Evolutionary conservation across 30 jellyfish, hydroid and myxozoan species (phyloP).

Genomic region (Cassiopea xamachana): DNA sequence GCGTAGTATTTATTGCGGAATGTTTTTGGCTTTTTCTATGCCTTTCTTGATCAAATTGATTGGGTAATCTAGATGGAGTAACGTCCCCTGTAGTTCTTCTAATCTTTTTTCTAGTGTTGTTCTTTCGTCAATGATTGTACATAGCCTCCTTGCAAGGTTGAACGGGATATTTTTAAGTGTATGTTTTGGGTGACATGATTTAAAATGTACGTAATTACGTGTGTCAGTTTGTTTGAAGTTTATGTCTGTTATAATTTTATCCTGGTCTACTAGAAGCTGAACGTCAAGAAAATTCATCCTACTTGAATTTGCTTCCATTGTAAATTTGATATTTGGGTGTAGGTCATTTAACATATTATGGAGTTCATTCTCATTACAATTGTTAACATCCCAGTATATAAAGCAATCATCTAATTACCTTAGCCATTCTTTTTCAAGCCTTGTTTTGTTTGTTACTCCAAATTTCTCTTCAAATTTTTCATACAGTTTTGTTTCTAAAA

Average conservation of each 20-base stretch:
- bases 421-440: not conserved
- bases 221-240: slow-evolving; percentile 9
- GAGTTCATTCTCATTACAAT: not conserved
- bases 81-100: not conserved
- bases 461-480: not conserved
- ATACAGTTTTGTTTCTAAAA: slow-evolving; percentile 24
- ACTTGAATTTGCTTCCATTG: slow-evolving; percentile 13
- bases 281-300: slow-evolving; percentile 1
- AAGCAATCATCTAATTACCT: slow-evolving; percentile 43
- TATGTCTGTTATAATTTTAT: slow-evolving; percentile 1
- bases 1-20: slow-evolving; percentile 1
- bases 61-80: not conserved
- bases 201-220: not conserved
- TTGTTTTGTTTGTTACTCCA: not conserved
- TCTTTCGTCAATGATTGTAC: not conserved
- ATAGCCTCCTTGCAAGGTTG: not conserved
- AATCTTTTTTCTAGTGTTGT: not conserved
- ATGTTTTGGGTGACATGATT: slow-evolving; percentile 3
- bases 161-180: slow-evolving; percentile 3
- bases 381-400: slow-evolving; percentile 27
- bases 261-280: not conserved
- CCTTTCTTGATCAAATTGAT: not conserved
- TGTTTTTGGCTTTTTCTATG: slow-evolving; percentile 1
- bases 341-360: slow-evolving; percentile 2
- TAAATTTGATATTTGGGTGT: slow-evolving; percentile 1